These are phyloP conservation scores for Leiothrix lutea DNA, from an alignment of 2,113 vertebrate species.

Conservation along the genomic window DNA sequence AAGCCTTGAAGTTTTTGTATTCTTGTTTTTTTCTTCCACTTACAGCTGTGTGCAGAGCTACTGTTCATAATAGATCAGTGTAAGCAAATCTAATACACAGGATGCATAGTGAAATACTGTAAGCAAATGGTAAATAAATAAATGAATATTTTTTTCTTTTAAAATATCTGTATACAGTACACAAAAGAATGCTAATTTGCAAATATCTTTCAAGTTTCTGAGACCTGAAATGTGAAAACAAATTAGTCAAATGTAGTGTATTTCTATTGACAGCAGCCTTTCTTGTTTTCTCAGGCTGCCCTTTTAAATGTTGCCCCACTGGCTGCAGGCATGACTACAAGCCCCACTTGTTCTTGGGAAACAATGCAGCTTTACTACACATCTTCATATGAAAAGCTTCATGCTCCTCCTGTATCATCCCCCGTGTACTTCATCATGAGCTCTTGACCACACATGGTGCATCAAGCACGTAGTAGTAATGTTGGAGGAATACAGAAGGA, in stretches of 20 bases:
- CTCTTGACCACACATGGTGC: constrained; percentile 1
- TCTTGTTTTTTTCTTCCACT: background rate
- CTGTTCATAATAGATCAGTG: background rate
- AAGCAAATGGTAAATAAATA: background rate
- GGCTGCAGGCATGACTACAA: background rate
- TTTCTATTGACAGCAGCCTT: background rate
- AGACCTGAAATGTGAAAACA: constrained; percentile 21
- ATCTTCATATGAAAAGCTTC: constrained; percentile 35
- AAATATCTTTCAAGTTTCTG: constrained; percentile 18
- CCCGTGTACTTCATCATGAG: background rate
- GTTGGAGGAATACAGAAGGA: background rate
- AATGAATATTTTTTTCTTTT: background rate
- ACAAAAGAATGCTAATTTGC: background rate
- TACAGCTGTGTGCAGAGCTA: background rate
- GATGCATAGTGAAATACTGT: background rate
- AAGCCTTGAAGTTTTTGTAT: background rate
- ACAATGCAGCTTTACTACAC: background rate
- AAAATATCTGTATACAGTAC: background rate
- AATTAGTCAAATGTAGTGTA: constrained; percentile 3
- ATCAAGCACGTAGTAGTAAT: background rate
- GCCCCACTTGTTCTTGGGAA: background rate
- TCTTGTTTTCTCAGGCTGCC: constrained; percentile 2
- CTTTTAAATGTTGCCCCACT: background rate
- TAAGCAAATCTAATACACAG: background rate
- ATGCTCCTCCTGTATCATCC: background rate